Percentiles rank a stretch among this genome's conserved stretches.
Conservation (phyloP, 2,888 invertebrate genomes). For the Nomada fucata region DNA sequence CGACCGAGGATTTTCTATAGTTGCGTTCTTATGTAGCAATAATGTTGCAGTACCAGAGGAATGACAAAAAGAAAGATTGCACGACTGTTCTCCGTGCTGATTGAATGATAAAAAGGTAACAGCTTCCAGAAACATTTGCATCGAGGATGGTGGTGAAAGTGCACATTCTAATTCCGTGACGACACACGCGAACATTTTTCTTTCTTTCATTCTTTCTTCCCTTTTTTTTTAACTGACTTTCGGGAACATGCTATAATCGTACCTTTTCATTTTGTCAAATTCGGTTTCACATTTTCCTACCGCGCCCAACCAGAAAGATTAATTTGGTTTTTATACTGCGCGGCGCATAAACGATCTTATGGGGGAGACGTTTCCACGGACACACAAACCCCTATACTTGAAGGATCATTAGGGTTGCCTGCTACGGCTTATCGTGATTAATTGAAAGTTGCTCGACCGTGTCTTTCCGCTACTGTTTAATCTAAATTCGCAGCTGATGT, state of each 20-base stretch:
- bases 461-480: conserved; percentile 9
- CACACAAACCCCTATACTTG: conserved; percentile 5
- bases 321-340: conserved; percentile 38
- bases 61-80: conserved; percentile 9
- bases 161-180: conserved; percentile 17
- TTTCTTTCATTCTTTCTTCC: background rate
- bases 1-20: background rate
- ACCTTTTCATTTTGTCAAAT: conserved; percentile 13
- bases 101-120: conserved; percentile 1
- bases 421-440: conserved; percentile 44
- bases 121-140: conserved; percentile 3
- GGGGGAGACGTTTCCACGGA: background rate
- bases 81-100: conserved; percentile 21
- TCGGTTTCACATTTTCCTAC: conserved; percentile 5
- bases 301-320: conserved; percentile 33
- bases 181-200: background rate
- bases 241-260: conserved; percentile 4
- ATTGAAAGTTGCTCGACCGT: conserved; percentile 29
- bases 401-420: conserved; percentile 46
- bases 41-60: too few species aligned
- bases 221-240: background rate
- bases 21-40: background rate
- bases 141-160: conserved; percentile 2
- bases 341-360: conserved; percentile 24
- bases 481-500: conserved; percentile 3